Conservation (phyloP, 2,797 vertebrate species). For the Sebastes hubbsi region DNA sequence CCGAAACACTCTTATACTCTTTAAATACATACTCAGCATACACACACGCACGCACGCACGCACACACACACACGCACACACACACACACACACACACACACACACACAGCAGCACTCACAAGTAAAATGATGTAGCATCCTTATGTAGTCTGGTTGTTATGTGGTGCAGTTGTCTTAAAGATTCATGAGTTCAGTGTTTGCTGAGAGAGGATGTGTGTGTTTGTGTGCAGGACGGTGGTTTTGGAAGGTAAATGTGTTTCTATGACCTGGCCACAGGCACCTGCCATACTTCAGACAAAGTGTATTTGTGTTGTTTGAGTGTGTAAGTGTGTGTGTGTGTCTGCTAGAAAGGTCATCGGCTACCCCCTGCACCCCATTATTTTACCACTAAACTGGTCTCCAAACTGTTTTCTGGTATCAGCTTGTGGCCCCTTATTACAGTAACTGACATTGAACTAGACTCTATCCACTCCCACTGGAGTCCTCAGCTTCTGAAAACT, state of each 20-base stretch:
- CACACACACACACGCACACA: too few species aligned
- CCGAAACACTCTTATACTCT: background rate
- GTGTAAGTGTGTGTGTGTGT: background rate
- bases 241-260: background rate
- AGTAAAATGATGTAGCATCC: background rate
- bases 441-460: background rate
- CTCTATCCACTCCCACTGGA: background rate
- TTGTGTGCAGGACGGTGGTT: background rate
- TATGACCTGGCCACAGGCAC: slow-evolving; percentile 45
- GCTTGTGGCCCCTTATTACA: background rate
- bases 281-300: slow-evolving; percentile 13
- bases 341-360: slow-evolving; percentile 23
- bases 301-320: background rate
- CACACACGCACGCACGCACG: too few species aligned
- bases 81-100: background rate
- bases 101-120: background rate
- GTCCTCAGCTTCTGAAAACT: too few species aligned
- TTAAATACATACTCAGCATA: background rate
- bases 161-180: background rate
- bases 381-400: slow-evolving; percentile 12
- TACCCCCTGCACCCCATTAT: slow-evolving; percentile 2
- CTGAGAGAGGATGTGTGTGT: background rate
- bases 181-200: background rate
- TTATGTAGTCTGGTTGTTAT: background rate
- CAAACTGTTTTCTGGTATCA: slow-evolving; percentile 2